Evolutionary conservation across 1,140 invertebrate genomes (phyloP), one percentile per base, ranked within the genome.

Genomic region (Nephotettix cincticeps): DNA sequence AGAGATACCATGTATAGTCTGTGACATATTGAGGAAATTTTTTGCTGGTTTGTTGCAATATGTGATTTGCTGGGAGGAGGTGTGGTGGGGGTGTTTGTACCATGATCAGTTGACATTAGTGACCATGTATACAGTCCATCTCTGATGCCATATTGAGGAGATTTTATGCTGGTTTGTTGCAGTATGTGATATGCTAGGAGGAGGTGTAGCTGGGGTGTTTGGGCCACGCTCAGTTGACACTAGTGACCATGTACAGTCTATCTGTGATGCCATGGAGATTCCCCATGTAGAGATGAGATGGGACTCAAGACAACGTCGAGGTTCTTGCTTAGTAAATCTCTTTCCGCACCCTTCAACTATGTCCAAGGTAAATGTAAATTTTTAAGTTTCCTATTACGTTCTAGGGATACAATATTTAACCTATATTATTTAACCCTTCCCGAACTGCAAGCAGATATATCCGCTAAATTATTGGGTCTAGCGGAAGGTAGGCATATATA

Each of bases 181-280:
- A 91, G 89, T 88, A 11, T 91, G 89, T 76, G 73, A 81, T 0
- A 77, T 89, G 71, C 75, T 89, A 68, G 74, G 76, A 11, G 80
- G 83, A 56, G 92, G 91, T 65, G 82, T 94, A 6, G 89, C 89
- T 11, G 93, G 86, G 1, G 84, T 98, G 58, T 91, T 97, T 79
- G 95, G 95, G 14, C 94, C 95, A 1, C 87, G 88, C 45, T 86
- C 87, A n/a, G 83, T 81, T 72, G 74, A 82, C 21, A 85, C 89
- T 0, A 85, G 92, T 0, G 81, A 84, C 32, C 90, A 94, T 78
- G 89, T 97, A 17, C 91, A 95, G 80, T 93, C 91, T 9, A 90
- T 97, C 36, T 95, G 93, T 75, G 94, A 97, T 79, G 86, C 86
- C 25, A 87, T 95, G 77, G 93, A 96, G 83, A 87, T 98, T 51